Base-by-base conservation (phyloP, 53 echinoderm and acorn worm genomes). In the Arbacia lixula region DNA sequence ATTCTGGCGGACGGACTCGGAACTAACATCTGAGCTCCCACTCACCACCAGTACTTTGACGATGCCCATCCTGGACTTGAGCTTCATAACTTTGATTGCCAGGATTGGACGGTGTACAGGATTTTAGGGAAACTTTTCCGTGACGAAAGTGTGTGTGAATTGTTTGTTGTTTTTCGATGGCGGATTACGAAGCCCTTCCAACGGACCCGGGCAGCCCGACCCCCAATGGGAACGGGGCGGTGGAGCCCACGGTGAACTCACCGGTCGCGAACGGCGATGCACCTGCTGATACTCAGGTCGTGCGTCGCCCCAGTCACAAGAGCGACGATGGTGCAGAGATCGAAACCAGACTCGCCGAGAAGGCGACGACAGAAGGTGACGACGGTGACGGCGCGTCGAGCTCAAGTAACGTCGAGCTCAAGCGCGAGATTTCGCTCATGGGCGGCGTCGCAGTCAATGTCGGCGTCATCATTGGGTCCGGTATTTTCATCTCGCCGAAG, bases 381-480 rank as follows among this genome's bases (percentile, higher is more conserved):
- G 82, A 81, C 21, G 82, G n/a, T n/a, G 16, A 34, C 1, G 68
- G 37, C 5, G 4, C 36, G 5, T 46, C 22, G 5, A 31, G 14
- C 2, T 6, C 4, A 8, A 64, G 64, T 53, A 53, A 40, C 27
- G 87, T 93, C 1, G 87, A 87, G 41, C 77, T 95, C 33, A 92
- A 89, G 60, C 87, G 92, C 1, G 87, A 86, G 26, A 85, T 95
- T 72, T 83, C 89, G 11, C 81, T 95, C 3, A 78, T 89, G 16
- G 89, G 92, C 53, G 95, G 95, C 0, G 95, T 92, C n/a, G 92
- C 92, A 17, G 85, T 95, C 34, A 95, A 95, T 54, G 56, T 95
- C 4, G 95, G 95, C 4, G 89, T 91, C 66, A 88, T 95, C 71
- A 95, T 95, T 40, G 95, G 95, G n/a, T 95, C 95, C 17, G 95